Percentiles rank a stretch among this genome's conserved stretches.
phyloP scores from a whole-genome alignment of 2,113 vertebrate species.

The Megaceryle maxima region DNA sequence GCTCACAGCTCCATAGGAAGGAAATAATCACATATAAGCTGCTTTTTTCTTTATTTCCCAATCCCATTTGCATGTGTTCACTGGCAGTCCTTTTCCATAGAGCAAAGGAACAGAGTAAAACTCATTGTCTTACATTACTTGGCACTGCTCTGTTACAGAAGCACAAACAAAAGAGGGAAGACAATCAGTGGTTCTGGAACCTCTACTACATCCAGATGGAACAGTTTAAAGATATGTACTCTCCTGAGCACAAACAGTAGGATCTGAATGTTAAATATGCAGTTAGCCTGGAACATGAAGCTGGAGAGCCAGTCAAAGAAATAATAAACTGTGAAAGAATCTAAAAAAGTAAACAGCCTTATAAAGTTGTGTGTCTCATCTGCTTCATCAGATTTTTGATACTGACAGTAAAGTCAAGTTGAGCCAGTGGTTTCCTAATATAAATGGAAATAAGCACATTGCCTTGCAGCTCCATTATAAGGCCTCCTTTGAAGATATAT shows the following conservation, averaged over 20 bases:
- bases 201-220: neutral
- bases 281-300: constrained; percentile 16
- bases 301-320: constrained; percentile 27
- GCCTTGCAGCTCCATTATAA: neutral
- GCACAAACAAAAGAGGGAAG: neutral
- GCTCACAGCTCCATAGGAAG: neutral
- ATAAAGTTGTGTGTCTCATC: constrained; percentile 3
- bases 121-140: neutral
- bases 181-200: neutral
- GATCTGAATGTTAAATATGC: constrained; percentile 55
- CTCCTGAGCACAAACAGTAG: neutral
- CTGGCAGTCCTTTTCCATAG: neutral
- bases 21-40: neutral
- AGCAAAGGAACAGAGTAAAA: neutral
- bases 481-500: neutral
- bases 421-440: neutral
- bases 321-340: constrained; percentile 51
- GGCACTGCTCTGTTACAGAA: neutral
- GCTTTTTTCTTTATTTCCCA: neutral
- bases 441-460: neutral
- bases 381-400: neutral
- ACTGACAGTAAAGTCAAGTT: neutral
- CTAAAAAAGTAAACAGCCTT: constrained; percentile 43
- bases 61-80: neutral
- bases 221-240: neutral